Evolutionary conservation across 2,113 vertebrate genomes (phyloP).

Genomic region (Vombatus ursinus): DNA sequence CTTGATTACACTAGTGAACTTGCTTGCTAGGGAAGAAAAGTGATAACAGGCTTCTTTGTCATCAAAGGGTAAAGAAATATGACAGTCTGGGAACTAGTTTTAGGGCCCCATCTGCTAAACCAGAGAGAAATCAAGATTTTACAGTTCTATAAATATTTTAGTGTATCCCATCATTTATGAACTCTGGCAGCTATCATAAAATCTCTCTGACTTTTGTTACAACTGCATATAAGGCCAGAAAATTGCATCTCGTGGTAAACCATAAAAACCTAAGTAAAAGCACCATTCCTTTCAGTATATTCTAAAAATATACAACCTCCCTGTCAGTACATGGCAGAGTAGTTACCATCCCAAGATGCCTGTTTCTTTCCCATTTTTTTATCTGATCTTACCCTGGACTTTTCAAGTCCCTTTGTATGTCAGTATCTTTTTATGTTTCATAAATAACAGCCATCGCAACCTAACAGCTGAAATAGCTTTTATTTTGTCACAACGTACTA

Average conservation of each 20-base stretch:
- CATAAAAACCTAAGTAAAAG: constrained; percentile 93
- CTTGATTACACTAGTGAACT: constrained; percentile 83
- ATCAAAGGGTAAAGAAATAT: constrained; percentile 88
- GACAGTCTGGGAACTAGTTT: constrained; percentile 88
- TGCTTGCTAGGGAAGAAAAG: constrained; percentile 77
- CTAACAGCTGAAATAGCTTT: constrained; percentile 85
- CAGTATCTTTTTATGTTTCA: constrained; percentile 85
- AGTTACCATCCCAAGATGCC: constrained; percentile 85
- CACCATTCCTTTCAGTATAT: constrained; percentile 90
- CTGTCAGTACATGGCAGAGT: constrained; percentile 86
- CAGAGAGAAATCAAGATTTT: constrained; percentile 93
- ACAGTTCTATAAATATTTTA: constrained; percentile 95
- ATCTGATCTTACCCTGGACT: constrained; percentile 86
- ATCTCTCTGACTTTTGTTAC: constrained; percentile 92
- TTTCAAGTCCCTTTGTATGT: constrained; percentile 85
- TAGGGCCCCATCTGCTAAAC: constrained; percentile 90
- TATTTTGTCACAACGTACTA: constrained; percentile 80
- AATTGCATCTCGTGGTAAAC: constrained; percentile 93
- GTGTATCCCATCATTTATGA: constrained; percentile 93
- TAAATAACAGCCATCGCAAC: constrained; percentile 82
- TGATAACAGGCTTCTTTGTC: constrained; percentile 86
- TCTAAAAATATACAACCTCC: constrained; percentile 90
- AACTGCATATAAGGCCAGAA: constrained; percentile 92
- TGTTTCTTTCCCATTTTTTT: constrained; percentile 84
- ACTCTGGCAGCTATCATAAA: constrained; percentile 93